Evolutionary conservation across 2,797 vertebrate species (phyloP).

Genomic region (Sebastes iracundus): DNA sequence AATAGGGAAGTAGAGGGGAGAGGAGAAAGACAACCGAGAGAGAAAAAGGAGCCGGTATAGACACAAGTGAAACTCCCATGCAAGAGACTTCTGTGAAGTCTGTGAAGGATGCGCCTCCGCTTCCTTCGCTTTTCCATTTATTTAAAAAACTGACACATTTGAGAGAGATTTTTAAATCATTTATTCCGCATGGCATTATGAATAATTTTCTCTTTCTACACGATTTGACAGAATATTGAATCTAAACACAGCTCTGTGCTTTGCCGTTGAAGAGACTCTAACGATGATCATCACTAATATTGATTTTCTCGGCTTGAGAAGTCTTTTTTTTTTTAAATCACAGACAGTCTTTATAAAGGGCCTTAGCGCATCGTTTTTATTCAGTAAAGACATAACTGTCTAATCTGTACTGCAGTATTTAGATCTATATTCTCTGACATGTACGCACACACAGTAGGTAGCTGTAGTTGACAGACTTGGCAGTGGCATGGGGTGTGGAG

Average conservation of each 20-base stretch:
- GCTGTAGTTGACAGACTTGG: conserved; percentile 34
- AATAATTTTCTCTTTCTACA: conserved; percentile 54
- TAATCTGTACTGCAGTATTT: conserved; percentile 31
- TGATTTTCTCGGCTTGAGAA: conserved; percentile 49
- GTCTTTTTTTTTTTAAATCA: conserved; percentile 18
- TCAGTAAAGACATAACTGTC: conserved; percentile 30
- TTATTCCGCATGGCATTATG: conserved; percentile 48
- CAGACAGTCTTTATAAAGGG: conserved; percentile 3
- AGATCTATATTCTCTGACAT: conserved; percentile 25
- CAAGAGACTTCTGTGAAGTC: conserved; percentile 56
- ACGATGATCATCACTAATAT: conserved; percentile 44
- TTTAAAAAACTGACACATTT: conserved; percentile 55
- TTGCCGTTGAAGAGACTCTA: conserved; percentile 22
- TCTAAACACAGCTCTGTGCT: conserved; percentile 38
- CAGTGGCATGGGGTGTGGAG: conserved; percentile 14
- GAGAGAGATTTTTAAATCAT: conserved; percentile 57
- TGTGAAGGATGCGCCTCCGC: conserved; percentile 43
- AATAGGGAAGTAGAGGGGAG: conserved; percentile 4
- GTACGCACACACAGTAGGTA: conserved; percentile 20
- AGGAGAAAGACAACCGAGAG: background rate
- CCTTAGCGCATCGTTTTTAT: conserved; percentile 7
- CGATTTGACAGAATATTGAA: conserved; percentile 63
- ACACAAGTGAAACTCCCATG: conserved; percentile 38
- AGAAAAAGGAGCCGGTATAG: conserved; percentile 13
- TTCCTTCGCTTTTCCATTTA: conserved; percentile 49